Conservation (phyloP, 2,113 vertebrate species). For the Dipodomys stephensi region DNA sequence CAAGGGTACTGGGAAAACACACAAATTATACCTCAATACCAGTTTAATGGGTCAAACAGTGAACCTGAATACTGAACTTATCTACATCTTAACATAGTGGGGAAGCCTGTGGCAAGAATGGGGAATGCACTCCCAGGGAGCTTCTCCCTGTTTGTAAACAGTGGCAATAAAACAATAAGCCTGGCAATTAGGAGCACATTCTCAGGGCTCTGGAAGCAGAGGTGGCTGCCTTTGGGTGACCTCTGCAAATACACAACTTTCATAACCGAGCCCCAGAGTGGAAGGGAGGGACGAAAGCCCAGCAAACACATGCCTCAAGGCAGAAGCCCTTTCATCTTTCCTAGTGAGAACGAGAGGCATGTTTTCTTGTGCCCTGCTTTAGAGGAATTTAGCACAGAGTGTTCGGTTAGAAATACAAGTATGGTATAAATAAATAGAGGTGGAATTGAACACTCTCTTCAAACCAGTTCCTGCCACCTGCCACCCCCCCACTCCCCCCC, state of each 20-base stretch:
- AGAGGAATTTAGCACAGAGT: conserved; percentile 55
- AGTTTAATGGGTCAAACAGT: conserved; percentile 93
- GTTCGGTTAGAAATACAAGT: conserved; percentile 71
- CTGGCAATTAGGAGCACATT: conserved; percentile 61
- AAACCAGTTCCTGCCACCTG: neutral
- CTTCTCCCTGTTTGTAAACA: conserved; percentile 86
- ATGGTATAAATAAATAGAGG: conserved; percentile 42
- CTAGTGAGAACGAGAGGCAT: conserved; percentile 47
- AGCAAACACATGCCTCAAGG: conserved; percentile 54
- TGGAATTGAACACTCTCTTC: conserved; percentile 34
- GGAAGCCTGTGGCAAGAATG: conserved; percentile 84
- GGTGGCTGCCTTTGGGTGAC: conserved; percentile 67
- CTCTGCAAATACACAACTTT: conserved; percentile 70
- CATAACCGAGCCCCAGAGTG: conserved; percentile 57
- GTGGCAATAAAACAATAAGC: conserved; percentile 65
- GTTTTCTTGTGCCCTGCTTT: conserved; percentile 56
- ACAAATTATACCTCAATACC: conserved; percentile 94
- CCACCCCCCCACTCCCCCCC: too few species aligned
- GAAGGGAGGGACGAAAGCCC: conserved; percentile 7
- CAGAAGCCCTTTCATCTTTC: conserved; percentile 57
- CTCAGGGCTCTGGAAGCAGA: conserved; percentile 53
- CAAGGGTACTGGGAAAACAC: conserved; percentile 92
- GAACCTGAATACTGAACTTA: conserved; percentile 91
- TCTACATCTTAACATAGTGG: conserved; percentile 87
- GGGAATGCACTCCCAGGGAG: conserved; percentile 83